Conservation (phyloP, 2,888 invertebrate species). For the Pseudoips prasinana region DNA sequence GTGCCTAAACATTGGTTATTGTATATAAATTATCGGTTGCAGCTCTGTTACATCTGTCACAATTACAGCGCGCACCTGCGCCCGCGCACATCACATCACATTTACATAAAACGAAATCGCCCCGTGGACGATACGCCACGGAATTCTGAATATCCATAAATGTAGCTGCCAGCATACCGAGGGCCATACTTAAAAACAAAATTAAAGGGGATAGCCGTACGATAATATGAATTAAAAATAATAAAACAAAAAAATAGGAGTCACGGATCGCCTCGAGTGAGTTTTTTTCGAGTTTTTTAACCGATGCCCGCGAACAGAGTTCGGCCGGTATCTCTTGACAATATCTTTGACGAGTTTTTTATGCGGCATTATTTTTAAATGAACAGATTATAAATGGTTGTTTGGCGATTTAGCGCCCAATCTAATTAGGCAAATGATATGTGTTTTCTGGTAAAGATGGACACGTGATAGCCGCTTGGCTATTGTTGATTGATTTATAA, state of each 20-base stretch:
- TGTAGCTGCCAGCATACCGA: slow-evolving; percentile 79
- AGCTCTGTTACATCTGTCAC: slow-evolving; percentile 63
- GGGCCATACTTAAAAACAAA: slow-evolving; percentile 81
- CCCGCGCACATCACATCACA: slow-evolving; percentile 40
- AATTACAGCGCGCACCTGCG: slow-evolving; percentile 59
- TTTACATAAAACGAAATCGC: slow-evolving; percentile 77
- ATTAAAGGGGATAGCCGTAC: slow-evolving; percentile 81
- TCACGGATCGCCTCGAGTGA: slow-evolving; percentile 80
- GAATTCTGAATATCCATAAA: slow-evolving; percentile 80
- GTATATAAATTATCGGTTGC: slow-evolving; percentile 32
- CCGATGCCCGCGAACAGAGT: slow-evolving; percentile 74
- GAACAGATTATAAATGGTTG: slow-evolving; percentile 81
- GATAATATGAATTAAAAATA: slow-evolving; percentile 82
- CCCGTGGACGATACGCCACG: slow-evolving; percentile 67
- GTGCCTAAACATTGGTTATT: slow-evolving; percentile 33
- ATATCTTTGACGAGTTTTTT: slow-evolving; percentile 82
- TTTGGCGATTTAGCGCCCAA: slow-evolving; percentile 82
- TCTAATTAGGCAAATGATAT: slow-evolving; percentile 82
- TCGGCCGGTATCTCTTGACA: slow-evolving; percentile 73
- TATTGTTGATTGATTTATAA: slow-evolving; percentile 68
- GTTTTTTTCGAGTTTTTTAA: slow-evolving; percentile 70
- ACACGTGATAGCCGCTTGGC: slow-evolving; percentile 46
- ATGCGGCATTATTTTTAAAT: slow-evolving; percentile 79
- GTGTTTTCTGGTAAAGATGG: slow-evolving; percentile 68
- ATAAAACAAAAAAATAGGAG: slow-evolving; percentile 80